Base-by-base conservation (phyloP, 1,140 invertebrate species). In the Nebria ingens region DNA sequence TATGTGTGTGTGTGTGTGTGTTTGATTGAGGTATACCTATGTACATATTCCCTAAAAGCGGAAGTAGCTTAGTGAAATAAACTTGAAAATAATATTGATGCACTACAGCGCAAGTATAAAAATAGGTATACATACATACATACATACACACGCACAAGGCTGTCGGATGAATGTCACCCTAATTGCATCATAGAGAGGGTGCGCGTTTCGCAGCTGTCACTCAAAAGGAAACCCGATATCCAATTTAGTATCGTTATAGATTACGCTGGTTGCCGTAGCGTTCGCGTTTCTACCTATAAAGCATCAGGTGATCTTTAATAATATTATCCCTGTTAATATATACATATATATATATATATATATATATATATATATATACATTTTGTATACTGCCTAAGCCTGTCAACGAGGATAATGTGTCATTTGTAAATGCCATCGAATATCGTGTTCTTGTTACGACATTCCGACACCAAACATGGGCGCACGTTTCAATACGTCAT, bases 271-370 rank as follows among this genome's bases (percentile, higher is more conserved):
- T 45, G 40, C 9, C 40, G 15, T 17, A 17, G 9, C 40, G 15
- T 4, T 9, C 3, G 40, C 3, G 40, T 17, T 34, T 34, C 6
- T 17, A 17, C 9, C 40, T 45, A 45, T 45, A 45, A 4, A 45
- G 40, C 40, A 45, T 45, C 40, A 45, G 40, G 40, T 45, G 40
- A 45, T 45, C 40, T 45, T 45, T 45, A 45, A 45, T n/a, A n/a
- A n/a, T 45, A 45, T 45, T 45, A 45, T 45, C 40, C 40, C 15
- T 45, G 40, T 45, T 45, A 45, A 45, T 45, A n/a, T n/a, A n/a
- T n/a, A n/a, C n/a, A n/a, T n/a, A n/a, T n/a, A n/a, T n/a, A n/a
- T n/a, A n/a, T n/a, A n/a, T n/a, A n/a, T n/a, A n/a, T n/a, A n/a
- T n/a, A n/a, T n/a, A n/a, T n/a, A n/a, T n/a, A n/a, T n/a, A n/a